These are phyloP conservation scores for Poicephalus gulielmi DNA, from an alignment of 2,113 vertebrate genomes.

Conservation along the genomic window DNA sequence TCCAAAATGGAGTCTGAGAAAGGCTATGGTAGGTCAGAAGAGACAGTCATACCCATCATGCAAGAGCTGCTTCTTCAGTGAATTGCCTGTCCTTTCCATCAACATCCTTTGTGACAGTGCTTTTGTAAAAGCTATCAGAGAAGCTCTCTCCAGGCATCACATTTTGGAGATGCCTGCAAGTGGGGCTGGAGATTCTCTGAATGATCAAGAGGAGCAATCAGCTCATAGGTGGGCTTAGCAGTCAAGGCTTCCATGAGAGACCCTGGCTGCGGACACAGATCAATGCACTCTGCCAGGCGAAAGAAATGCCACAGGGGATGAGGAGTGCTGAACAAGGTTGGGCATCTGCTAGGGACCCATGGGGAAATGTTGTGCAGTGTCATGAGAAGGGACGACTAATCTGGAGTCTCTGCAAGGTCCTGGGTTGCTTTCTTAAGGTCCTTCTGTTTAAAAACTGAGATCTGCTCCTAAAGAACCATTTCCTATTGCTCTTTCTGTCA, in stretches of 20 bases:
- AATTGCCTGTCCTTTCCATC: neutral
- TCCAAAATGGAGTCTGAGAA: neutral
- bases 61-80: neutral
- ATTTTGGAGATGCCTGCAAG: neutral
- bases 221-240: neutral
- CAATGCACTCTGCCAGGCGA: neutral
- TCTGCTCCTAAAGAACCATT: neutral
- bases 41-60: accelerated
- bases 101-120: neutral
- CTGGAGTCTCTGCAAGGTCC: neutral
- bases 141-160: neutral
- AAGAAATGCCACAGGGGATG: neutral
- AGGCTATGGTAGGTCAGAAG: accelerated
- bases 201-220: neutral
- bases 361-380: neutral
- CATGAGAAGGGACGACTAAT: neutral
- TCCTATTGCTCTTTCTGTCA: neutral
- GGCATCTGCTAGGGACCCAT: neutral
- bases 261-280: neutral
- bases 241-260: neutral
- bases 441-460: neutral
- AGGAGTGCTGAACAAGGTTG: neutral
- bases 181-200: neutral
- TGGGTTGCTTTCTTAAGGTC: neutral
- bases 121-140: neutral